Evolutionary conservation across 2,113 vertebrate genomes (phyloP).

Genomic region (Scomber japonicus): DNA sequence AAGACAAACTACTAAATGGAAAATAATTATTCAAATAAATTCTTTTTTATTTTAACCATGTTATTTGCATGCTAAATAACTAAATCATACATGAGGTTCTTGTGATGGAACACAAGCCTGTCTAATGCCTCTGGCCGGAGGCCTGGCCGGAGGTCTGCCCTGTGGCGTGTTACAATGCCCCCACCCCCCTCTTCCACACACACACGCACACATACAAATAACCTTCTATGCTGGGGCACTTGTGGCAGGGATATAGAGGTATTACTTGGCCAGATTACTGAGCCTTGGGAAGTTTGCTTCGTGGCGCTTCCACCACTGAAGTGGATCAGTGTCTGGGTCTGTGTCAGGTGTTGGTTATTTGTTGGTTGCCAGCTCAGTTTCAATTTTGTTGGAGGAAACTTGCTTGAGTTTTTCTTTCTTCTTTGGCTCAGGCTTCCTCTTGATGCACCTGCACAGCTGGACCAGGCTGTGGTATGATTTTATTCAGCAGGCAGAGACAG

Average conservation of each 20-base stretch:
- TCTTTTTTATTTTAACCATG: too few relatives aligned
- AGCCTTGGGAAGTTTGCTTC: background rate
- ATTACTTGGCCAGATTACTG: background rate
- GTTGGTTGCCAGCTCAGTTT: background rate
- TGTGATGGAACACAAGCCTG: background rate
- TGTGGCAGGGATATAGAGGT: background rate
- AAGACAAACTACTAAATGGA: too few relatives aligned
- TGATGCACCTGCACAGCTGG: too few relatives aligned
- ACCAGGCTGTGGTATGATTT: too few relatives aligned
- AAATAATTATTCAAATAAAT: too few relatives aligned
- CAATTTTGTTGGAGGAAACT: too few relatives aligned
- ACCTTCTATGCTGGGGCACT: background rate
- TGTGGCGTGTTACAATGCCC: background rate
- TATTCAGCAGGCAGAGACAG: too few relatives aligned
- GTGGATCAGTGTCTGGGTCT: background rate
- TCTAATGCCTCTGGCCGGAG: background rate
- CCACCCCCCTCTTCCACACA: too few relatives aligned
- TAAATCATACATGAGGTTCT: too few relatives aligned
- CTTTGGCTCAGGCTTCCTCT: too few relatives aligned
- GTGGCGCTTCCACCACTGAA: slow-evolving; percentile 1
- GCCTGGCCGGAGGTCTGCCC: slow-evolving; percentile 1
- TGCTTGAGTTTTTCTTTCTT: too few relatives aligned
- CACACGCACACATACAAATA: background rate
- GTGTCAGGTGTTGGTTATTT: background rate
- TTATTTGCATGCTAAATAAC: too few relatives aligned